A percentile compares a stretch with the other conserved stretches of the same genome.
These are phyloP conservation scores for Tricholauxania praeusta DNA, from an alignment of 2,888 invertebrate genomes.

Conservation along the genomic window DNA sequence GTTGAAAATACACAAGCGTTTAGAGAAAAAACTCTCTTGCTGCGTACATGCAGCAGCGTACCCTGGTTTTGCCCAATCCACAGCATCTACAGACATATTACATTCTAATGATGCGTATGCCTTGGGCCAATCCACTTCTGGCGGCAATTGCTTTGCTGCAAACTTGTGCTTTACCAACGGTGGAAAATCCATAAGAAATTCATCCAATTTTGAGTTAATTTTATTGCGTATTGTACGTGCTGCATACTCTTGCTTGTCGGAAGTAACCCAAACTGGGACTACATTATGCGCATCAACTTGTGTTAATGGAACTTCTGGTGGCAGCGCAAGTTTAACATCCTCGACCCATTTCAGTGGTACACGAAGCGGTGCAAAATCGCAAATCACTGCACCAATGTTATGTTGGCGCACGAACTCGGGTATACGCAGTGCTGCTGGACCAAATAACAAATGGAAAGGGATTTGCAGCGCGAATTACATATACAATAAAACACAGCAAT, in stretches of 20 bases:
- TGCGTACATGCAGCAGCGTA: constrained; percentile 76
- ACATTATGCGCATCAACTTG: constrained; percentile 94
- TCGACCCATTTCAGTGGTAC: constrained; percentile 79
- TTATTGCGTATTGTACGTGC: constrained; percentile 89
- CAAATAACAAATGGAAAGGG: constrained; percentile 81
- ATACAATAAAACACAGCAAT: no score
- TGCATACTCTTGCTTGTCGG: constrained; percentile 88
- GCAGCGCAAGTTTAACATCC: constrained; percentile 75
- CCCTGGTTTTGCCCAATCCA: constrained; percentile 85
- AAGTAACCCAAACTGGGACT: constrained; percentile 89
- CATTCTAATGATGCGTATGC: constrained; percentile 76
- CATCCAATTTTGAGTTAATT: constrained; percentile 80
- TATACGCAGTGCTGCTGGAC: constrained; percentile 74
- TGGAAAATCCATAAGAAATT: constrained; percentile 86
- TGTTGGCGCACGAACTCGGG: constrained; percentile 78
- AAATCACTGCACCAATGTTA: constrained; percentile 83
- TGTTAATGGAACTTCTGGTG: constrained; percentile 79
- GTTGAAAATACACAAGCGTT: constrained; percentile 77
- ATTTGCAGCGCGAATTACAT: constrained; percentile 81
- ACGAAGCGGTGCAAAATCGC: constrained; percentile 86
- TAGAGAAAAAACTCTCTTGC: constrained; percentile 77
- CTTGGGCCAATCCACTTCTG: constrained; percentile 76
- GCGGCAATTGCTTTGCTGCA: constrained; percentile 60
- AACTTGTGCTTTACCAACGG: constrained; percentile 81
- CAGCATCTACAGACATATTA: constrained; percentile 78